Percentiles rank a stretch among this genome's conserved stretches.
phyloP scores from a whole-genome alignment of 1,140 invertebrate genomes.

The Platyura marginata region DNA sequence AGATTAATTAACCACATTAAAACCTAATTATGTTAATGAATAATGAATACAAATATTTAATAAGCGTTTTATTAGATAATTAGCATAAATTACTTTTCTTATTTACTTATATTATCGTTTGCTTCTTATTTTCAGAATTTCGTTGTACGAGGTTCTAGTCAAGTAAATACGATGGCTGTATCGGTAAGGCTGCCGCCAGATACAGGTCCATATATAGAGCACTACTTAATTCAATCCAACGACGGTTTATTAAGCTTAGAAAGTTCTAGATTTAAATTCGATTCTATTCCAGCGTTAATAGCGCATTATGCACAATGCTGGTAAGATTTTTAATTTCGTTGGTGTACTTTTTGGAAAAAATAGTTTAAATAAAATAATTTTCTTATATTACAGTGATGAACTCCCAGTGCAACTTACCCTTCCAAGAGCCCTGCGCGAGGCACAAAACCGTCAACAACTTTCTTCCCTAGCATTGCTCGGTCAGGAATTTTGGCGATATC shows the following conservation, averaged over 20 bases:
- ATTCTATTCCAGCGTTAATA: conserved; percentile 76
- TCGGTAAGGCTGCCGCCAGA: conserved; percentile 73
- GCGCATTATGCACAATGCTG: conserved; percentile 85
- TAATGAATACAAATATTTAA: neutral
- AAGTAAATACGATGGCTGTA: conserved; percentile 81
- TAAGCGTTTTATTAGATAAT: neutral
- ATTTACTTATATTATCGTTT: neutral
- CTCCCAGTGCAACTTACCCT: conserved; percentile 76
- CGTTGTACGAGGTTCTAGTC: conserved; percentile 84
- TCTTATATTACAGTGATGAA: conserved; percentile 62
- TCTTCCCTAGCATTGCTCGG: conserved; percentile 77
- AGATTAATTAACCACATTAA: neutral
- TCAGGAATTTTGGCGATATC: conserved; percentile 86
- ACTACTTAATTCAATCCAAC: conserved; percentile 82
- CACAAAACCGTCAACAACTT: conserved; percentile 74
- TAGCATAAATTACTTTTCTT: neutral
- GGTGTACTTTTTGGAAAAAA: conserved; percentile 1
- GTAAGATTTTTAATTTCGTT: conserved; percentile 31
- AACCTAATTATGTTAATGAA: neutral
- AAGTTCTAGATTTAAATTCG: conserved; percentile 82
- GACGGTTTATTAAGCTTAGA: conserved; percentile 68
- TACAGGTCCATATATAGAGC: conserved; percentile 80
- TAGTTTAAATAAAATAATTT: too few species aligned
- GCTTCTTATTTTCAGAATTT: conserved; percentile 51
- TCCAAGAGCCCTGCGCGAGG: conserved; percentile 63